Conservation (phyloP, 2,888 invertebrate genomes). For the Caradrina clavipalpis region DNA sequence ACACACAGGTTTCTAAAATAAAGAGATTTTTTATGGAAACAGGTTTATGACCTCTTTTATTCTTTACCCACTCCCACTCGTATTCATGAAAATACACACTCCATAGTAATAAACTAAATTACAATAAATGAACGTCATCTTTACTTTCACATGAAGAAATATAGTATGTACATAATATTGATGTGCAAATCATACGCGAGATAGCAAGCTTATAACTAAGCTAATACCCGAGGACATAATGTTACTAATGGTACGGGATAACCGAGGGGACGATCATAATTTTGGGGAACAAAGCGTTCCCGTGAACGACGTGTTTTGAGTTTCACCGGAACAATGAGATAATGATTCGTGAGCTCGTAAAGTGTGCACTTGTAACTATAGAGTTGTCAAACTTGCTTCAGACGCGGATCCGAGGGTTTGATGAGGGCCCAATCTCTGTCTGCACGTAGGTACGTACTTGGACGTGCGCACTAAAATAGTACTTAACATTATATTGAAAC, state of each 20-base stretch:
- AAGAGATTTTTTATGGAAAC: background rate
- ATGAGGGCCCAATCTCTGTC: constrained; percentile 72
- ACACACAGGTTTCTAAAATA: background rate
- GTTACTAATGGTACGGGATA: constrained; percentile 84
- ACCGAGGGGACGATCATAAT: constrained; percentile 85
- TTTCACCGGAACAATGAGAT: constrained; percentile 84
- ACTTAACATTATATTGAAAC: constrained; percentile 47
- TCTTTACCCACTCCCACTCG: background rate
- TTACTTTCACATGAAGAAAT: constrained; percentile 17
- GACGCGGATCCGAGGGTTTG: constrained; percentile 74
- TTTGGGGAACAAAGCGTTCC: constrained; percentile 82
- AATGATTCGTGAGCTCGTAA: constrained; percentile 85
- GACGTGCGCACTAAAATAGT: constrained; percentile 58
- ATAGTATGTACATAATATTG: constrained; percentile 44
- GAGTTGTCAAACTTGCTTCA: constrained; percentile 79
- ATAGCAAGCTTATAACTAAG: constrained; percentile 72
- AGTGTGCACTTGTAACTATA: constrained; percentile 76
- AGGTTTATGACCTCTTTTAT: constrained; percentile 7
- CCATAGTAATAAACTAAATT: background rate
- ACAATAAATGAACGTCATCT: constrained; percentile 6
- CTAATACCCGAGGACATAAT: constrained; percentile 82
- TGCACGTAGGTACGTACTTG: constrained; percentile 37
- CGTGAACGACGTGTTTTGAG: constrained; percentile 82
- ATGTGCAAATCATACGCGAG: constrained; percentile 67
- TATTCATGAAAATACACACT: constrained; percentile 9